Evolutionary conservation across 2,888 invertebrate species (phyloP).

Genomic region (Drosophila meridiana): DNA sequence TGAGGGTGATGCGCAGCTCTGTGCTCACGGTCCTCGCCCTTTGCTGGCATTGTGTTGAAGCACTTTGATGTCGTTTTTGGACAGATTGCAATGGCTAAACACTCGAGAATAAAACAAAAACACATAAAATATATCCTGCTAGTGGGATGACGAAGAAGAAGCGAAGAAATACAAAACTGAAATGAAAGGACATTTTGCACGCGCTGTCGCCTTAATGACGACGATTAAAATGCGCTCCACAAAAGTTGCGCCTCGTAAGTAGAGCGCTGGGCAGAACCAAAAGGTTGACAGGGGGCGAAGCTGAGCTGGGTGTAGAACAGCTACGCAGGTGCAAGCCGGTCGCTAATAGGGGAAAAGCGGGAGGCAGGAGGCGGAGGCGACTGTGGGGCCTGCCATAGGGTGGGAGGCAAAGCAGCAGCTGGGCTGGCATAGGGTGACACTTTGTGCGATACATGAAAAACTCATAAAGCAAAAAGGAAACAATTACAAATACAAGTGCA

Average conservation of each 20-base stretch:
- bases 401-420: slow-evolving; percentile 3
- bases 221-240: slow-evolving; percentile 73
- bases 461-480: slow-evolving; percentile 80
- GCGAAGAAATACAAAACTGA: slow-evolving; percentile 39
- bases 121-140: slow-evolving; percentile 25
- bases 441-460: slow-evolving; percentile 72
- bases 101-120: slow-evolving; percentile 27
- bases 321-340: slow-evolving; percentile 47
- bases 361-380: neutral
- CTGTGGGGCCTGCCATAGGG: neutral
- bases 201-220: slow-evolving; percentile 76
- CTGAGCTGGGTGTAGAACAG: neutral
- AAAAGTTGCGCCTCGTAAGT: slow-evolving; percentile 47
- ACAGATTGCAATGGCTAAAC: slow-evolving; percentile 43
- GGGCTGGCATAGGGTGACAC: slow-evolving; percentile 58
- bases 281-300: neutral
- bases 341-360: slow-evolving; percentile 13
- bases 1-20: neutral
- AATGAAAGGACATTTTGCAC: slow-evolving; percentile 73
- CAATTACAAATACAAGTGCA: slow-evolving; percentile 70
- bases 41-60: slow-evolving; percentile 15
- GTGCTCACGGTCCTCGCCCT: neutral
- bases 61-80: slow-evolving; percentile 49
- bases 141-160: slow-evolving; percentile 9
- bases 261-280: slow-evolving; percentile 2